Evolutionary conservation across 2,888 invertebrate genomes (phyloP).

Genomic region (Melanophora roralis): DNA sequence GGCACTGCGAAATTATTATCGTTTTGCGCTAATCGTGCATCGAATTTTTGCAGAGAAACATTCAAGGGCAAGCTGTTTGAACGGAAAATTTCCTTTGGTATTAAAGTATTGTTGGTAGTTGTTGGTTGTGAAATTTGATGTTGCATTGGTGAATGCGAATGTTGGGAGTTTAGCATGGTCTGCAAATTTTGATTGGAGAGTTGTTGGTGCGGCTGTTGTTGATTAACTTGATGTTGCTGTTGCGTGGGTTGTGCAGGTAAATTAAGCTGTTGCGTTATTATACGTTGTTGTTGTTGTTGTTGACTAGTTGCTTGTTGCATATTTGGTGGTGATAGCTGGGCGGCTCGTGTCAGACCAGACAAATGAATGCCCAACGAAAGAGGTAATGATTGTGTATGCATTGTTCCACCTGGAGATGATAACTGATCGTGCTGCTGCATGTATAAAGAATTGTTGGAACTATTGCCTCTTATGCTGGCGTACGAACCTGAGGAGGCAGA

Average conservation of each 20-base stretch:
- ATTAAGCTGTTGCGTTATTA: conserved; percentile 41
- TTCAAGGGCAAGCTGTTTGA: conserved; percentile 82
- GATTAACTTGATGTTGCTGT: conserved; percentile 65
- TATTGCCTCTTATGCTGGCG: conserved; percentile 69
- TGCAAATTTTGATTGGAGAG: conserved; percentile 37
- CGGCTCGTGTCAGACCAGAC: conserved; percentile 40
- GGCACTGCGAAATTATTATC: conserved; percentile 74
- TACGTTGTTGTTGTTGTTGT: conserved; percentile 41
- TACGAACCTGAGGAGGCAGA: conserved; percentile 74
- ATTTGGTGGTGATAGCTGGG: conserved; percentile 57
- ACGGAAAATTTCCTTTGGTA: conserved; percentile 79
- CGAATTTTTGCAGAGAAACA: conserved; percentile 78
- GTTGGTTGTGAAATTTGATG: conserved; percentile 63
- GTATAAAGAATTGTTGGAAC: conserved; percentile 53
- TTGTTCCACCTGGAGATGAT: conserved; percentile 21
- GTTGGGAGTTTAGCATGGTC: conserved; percentile 45
- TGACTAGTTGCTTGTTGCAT: conserved; percentile 62
- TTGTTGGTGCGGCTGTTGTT: conserved; percentile 55
- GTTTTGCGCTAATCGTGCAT: conserved; percentile 65
- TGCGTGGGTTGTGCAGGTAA: conserved; percentile 53
- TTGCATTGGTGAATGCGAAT: conserved; percentile 60
- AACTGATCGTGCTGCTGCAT: conserved; percentile 50
- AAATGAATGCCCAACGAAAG: conserved; percentile 59
- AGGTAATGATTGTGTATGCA: conserved; percentile 66
- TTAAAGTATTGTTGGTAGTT: conserved; percentile 49